Percentiles rank a stretch among this genome's conserved stretches.
Evolutionary conservation across 2,888 invertebrate genomes (phyloP).

Genomic region (Exephanes ischioxanthus): DNA sequence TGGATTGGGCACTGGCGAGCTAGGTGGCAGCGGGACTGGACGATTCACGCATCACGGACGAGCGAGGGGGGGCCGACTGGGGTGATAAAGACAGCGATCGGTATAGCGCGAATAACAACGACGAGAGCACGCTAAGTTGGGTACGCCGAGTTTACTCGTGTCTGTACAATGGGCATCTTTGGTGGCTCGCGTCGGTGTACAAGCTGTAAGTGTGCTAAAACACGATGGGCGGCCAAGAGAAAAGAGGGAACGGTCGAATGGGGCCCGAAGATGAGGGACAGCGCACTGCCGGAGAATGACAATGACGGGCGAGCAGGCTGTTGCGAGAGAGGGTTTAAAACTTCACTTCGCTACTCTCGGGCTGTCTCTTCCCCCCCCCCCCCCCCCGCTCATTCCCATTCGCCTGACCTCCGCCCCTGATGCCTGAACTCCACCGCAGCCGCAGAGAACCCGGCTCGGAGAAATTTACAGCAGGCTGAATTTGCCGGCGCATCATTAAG

Average conservation of each 20-base stretch:
- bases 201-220: constrained; percentile 26
- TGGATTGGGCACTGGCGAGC: constrained; percentile 8
- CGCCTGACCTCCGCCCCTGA: constrained; percentile 63
- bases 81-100: neutral
- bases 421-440: constrained; percentile 54
- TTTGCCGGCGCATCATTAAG: constrained; percentile 84
- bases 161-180: neutral
- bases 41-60: neutral
- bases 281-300: constrained; percentile 74
- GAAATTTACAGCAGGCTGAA: constrained; percentile 82
- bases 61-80: neutral
- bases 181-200: neutral
- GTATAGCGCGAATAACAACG: neutral
- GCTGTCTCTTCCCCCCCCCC: constrained; percentile 2
- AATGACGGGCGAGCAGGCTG: constrained; percentile 75
- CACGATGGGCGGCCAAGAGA: constrained; percentile 36
- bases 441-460: constrained; percentile 69
- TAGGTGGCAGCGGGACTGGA: neutral
- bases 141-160: neutral
- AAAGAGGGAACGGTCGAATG: constrained; percentile 48
- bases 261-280: constrained; percentile 44
- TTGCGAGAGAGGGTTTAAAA: constrained; percentile 77
- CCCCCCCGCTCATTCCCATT: constrained; percentile 54
- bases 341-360: constrained; percentile 67
- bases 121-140: constrained; percentile 4